Percentiles rank a stretch among this genome's conserved stretches.
These are phyloP conservation scores for Leucopsar rothschildi DNA, from an alignment of 2,113 vertebrate genomes.

Conservation along the genomic window DNA sequence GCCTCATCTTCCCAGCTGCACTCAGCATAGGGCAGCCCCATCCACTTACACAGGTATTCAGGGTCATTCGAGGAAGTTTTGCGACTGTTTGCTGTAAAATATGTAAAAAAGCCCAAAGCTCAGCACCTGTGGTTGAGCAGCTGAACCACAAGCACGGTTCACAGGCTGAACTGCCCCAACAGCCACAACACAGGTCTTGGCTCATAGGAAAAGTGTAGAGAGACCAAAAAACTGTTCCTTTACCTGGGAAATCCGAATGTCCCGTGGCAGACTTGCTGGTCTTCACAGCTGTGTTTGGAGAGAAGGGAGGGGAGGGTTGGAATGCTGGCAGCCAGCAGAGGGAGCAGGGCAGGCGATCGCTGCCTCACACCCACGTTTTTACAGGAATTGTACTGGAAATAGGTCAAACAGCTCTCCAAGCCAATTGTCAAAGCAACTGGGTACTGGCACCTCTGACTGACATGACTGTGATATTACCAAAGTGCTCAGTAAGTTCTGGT, in stretches of 20 bases:
- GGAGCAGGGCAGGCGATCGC: background rate
- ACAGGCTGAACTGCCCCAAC: background rate
- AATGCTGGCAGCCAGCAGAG: background rate
- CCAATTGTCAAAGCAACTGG: background rate
- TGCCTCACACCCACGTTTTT: background rate
- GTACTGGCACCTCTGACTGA: background rate
- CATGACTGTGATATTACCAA: background rate
- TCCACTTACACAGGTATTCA: conserved; percentile 97
- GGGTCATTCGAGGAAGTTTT: conserved; percentile 89
- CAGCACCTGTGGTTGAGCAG: background rate
- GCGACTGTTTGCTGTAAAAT: conserved; percentile 83
- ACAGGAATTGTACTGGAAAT: background rate
- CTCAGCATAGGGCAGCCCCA: conserved; percentile 94
- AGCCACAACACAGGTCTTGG: background rate
- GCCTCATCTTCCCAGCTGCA: conserved; percentile 98
- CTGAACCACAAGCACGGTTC: background rate
- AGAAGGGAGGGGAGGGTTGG: background rate
- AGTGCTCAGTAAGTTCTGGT: background rate
- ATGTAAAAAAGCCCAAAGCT: background rate
- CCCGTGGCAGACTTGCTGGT: conserved; percentile 84
- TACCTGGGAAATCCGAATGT: conserved; percentile 90
- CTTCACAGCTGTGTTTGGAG: conserved; percentile 81
- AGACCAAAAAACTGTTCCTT: background rate
- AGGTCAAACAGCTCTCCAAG: background rate
- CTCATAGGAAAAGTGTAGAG: background rate